A percentile compares a stretch with the other conserved stretches of the same genome.
Conservation (phyloP, 2,797 vertebrate species). For the Xenops minutus region DNA sequence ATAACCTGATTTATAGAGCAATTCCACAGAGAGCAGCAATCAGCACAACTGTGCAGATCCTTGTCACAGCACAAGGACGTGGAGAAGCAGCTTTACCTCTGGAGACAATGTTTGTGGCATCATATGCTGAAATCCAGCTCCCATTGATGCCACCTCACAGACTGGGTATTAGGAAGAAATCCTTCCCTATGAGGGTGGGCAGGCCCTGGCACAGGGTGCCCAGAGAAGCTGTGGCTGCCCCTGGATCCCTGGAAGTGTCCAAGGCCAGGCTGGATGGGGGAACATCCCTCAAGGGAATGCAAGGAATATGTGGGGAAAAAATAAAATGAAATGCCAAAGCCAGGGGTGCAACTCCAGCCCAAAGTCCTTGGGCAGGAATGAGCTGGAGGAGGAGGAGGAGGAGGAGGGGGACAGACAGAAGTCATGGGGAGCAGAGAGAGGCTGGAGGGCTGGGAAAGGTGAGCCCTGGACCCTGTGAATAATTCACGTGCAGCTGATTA, state of each 20-base stretch:
- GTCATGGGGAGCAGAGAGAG: no score
- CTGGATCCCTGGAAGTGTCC: neutral
- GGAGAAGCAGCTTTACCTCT: neutral
- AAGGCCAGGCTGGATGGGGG: neutral
- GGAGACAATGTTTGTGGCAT: neutral
- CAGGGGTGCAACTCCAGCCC: no score
- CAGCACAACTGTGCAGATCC: neutral
- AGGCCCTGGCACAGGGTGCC: neutral
- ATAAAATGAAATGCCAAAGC: no score
- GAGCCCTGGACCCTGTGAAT: no score
- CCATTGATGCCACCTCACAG: neutral
- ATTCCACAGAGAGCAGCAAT: neutral
- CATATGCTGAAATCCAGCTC: neutral
- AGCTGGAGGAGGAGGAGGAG: no score
- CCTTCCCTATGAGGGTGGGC: fast-evolving
- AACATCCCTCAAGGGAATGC: no score
- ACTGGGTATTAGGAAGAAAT: neutral
- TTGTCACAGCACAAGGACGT: fast-evolving
- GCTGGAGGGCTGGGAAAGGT: no score
- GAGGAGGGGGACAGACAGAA: no score
- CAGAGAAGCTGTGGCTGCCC: neutral
- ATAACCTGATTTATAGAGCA: neutral
- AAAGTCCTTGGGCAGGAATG: no score
- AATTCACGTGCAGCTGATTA: no score
- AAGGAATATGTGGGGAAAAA: no score